These are phyloP conservation scores for Pedetes capensis DNA, from an alignment of 2,113 vertebrate genomes.

Conservation along the genomic window DNA sequence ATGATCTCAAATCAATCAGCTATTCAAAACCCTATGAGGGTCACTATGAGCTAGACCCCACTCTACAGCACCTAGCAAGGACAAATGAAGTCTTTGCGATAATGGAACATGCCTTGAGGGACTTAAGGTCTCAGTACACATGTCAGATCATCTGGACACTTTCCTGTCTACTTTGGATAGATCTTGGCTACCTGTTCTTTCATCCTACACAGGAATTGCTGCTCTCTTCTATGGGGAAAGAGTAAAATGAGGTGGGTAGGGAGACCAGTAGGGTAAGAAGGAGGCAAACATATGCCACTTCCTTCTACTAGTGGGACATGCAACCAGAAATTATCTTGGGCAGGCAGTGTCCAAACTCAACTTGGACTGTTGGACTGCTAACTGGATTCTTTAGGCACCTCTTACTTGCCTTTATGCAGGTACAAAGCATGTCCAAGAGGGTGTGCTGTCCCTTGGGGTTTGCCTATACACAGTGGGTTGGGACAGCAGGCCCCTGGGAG, in stretches of 20 bases:
- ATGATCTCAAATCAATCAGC: too few relatives aligned
- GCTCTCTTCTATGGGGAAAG: neutral
- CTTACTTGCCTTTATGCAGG: rapidly evolving
- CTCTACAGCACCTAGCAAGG: too few relatives aligned
- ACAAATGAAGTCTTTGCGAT: neutral
- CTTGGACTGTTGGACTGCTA: neutral
- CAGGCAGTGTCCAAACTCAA: too few relatives aligned
- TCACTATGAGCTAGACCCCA: too few relatives aligned
- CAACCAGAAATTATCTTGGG: rapidly evolving
- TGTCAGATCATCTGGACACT: neutral
- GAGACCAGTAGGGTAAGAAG: rapidly evolving
- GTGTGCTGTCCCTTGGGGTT: rapidly evolving
- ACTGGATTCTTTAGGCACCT: rapidly evolving
- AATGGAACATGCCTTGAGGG: too few relatives aligned
- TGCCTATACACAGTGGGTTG: rapidly evolving
- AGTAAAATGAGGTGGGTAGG: too few relatives aligned
- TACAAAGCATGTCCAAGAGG: rapidly evolving
- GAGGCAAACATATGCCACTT: neutral
- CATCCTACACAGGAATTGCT: neutral
- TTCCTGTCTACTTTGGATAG: neutral
- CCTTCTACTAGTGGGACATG: rapidly evolving
- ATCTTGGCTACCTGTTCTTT: neutral
- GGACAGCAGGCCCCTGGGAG: rapidly evolving
- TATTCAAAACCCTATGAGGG: too few relatives aligned
- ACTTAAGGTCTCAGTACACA: neutral